Conservation (phyloP, 2,113 vertebrate genomes). For the Setophaga kirtlandii region DNA sequence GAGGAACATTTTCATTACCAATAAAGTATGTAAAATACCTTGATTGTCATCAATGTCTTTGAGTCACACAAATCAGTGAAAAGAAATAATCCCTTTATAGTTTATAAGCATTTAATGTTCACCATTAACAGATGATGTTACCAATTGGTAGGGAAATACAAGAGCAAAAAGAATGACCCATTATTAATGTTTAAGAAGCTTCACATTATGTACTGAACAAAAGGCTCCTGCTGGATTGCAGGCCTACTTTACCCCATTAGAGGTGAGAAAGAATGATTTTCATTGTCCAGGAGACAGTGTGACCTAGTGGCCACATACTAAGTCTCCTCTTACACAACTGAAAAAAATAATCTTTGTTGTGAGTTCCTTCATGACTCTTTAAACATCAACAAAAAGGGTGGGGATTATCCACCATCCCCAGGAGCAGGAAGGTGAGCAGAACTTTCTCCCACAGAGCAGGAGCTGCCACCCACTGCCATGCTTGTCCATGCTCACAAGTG, state of each 20-base stretch:
- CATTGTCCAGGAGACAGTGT: not conserved
- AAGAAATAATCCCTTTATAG: not conserved
- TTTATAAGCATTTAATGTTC: not conserved
- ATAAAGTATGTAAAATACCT: slow-evolving; percentile 36
- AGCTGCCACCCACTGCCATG: not conserved
- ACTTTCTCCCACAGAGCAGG: not conserved
- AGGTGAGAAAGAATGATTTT: not conserved
- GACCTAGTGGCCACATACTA: not conserved
- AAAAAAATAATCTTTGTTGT: not conserved
- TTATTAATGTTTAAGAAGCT: not conserved
- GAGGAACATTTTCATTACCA: not conserved
- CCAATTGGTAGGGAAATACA: not conserved
- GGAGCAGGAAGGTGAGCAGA: not conserved
- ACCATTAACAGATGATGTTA: not conserved
- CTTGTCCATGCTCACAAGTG: not conserved
- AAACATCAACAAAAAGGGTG: not conserved
- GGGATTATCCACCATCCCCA: not conserved
- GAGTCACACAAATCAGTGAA: not conserved
- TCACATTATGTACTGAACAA: not conserved
- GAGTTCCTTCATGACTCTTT: not conserved
- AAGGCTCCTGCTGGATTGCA: not conserved
- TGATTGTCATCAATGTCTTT: not conserved
- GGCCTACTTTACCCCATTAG: not conserved
- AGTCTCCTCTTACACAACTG: not conserved
- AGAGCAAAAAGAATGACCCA: not conserved